A percentile compares a stretch with the other conserved stretches of the same genome.
These are phyloP conservation scores for Melanotaenia maccullochi DNA, from an alignment of 2,797 vertebrate genomes.

Conservation along the genomic window DNA sequence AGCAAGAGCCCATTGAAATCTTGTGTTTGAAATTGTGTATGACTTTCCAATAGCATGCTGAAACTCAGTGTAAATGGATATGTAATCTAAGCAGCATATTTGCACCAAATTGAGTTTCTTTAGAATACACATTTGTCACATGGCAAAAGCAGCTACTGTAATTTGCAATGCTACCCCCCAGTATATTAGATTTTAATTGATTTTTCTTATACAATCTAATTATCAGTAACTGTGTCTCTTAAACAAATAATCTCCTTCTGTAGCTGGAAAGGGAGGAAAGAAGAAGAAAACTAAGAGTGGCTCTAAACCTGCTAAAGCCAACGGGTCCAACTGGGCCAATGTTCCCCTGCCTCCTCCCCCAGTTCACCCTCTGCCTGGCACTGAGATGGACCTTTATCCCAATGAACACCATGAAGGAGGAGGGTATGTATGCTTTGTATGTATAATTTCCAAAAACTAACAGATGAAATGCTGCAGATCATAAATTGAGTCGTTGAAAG, in stretches of 20 bases:
- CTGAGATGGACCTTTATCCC: conserved; percentile 94
- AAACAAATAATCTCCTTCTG: conserved; percentile 40
- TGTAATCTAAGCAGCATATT: conserved; percentile 46
- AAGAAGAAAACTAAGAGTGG: conserved; percentile 97
- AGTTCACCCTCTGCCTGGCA: conserved; percentile 94
- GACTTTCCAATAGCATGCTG: conserved; percentile 49
- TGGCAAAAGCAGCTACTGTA: conserved; percentile 40
- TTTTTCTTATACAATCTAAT: conserved; percentile 49
- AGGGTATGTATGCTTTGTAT: conserved; percentile 75
- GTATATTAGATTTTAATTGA: conserved; percentile 49
- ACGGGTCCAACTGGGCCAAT: conserved; percentile 95
- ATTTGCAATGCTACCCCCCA: conserved; percentile 35
- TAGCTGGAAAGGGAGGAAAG: conserved; percentile 99
- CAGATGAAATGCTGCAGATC: background rate
- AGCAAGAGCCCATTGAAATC: conserved; percentile 63
- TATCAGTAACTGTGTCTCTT: conserved; percentile 25
- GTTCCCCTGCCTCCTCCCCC: conserved; percentile 96
- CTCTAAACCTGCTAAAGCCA: conserved; percentile 91
- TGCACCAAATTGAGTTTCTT: conserved; percentile 54
- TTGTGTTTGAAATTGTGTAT: conserved; percentile 60
- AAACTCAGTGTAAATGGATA: conserved; percentile 53
- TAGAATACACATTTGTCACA: conserved; percentile 47
- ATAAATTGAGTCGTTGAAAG: too few relatives aligned
- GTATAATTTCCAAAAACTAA: background rate
- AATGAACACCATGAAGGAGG: conserved; percentile 92